These are phyloP conservation scores for Henricia sp. DNA, from an alignment of 53 echinoderm and acorn worm species.

Conservation along the genomic window DNA sequence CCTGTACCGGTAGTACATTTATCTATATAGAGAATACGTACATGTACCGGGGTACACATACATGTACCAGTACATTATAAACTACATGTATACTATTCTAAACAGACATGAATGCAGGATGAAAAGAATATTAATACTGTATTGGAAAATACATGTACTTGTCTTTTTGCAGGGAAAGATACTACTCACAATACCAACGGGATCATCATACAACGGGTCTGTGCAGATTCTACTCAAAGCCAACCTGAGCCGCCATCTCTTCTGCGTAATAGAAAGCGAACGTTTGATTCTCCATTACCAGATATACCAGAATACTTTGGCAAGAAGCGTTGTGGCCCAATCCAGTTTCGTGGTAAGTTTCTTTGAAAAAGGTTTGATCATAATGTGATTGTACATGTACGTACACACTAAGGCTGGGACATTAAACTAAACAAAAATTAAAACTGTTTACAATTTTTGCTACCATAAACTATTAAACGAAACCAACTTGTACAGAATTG, in stretches of 20 bases:
- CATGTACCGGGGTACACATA: too few species aligned
- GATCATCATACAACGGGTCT: conserved; percentile 52
- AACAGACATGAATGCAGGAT: not conserved
- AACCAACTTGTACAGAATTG: too few species aligned
- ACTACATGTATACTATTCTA: not conserved
- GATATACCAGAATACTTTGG: conserved; percentile 72
- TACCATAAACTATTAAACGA: too few species aligned
- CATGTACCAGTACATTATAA: not conserved
- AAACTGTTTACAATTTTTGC: too few species aligned
- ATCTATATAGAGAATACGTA: too few species aligned
- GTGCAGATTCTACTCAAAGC: conserved; percentile 1
- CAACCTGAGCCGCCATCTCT: conserved; percentile 5
- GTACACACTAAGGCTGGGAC: too few species aligned
- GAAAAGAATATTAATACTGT: conserved; percentile 10
- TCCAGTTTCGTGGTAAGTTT: conserved; percentile 34
- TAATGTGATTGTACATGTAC: conserved; percentile 38
- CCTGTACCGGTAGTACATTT: too few species aligned
- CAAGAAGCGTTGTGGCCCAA: conserved; percentile 61
- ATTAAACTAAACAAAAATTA: too few species aligned
- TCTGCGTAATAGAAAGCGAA: conserved; percentile 31
- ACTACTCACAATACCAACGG: conserved; percentile 75
- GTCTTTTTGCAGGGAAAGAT: conserved; percentile 40
- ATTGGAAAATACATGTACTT: not conserved
- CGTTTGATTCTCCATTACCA: conserved; percentile 53
- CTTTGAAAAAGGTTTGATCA: not conserved